Base-by-base conservation (phyloP, 1,140 invertebrate genomes). In the Lithobius niger region DNA sequence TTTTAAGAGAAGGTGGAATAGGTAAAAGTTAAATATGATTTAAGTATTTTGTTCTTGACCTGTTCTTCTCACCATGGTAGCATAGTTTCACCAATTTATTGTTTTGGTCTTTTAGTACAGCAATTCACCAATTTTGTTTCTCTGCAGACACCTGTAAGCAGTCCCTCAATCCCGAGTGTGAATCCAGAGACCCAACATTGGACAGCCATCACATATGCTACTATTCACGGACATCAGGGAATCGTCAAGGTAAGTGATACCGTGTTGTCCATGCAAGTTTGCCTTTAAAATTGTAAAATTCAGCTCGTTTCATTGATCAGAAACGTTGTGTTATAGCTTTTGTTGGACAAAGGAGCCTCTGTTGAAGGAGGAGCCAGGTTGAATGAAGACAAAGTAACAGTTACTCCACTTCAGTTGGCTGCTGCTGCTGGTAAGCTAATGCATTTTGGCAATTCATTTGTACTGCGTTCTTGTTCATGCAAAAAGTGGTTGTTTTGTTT, bases 371-470 rank as follows among this genome's bases (percentile, higher is more conserved):
- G 86, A 0, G 86, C 85, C 0, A 76, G 81, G 10, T 64, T 82
- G 1, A 82, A 82, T 54, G 87, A 90, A 65, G 86, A 90, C 58
- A 85, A 85, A 57, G 84, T 81, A 60, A 91, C 88, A 0, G 76
- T 90, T 28, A 92, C 88, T 2, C 88, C 88, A 0, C 64, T 93
- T 1, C 88, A 93, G 73, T 76, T 87, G 55, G 86, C 88, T 0
- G 82, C 85, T 24, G 86, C 86, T 0, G 79, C 81, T 1, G 87
- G 65, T 61, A 52, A 59, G 19, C n/a, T n/a, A n/a, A n/a, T n/a
- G n/a, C n/a, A n/a, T n/a, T n/a, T n/a, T n/a, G n/a, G n/a, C n/a
- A n/a, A n/a, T n/a, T n/a, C n/a, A n/a, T n/a, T n/a, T n/a, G n/a
- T n/a, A n/a, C n/a, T n/a, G n/a, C n/a, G n/a, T n/a, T n/a, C n/a